Percentiles rank a stretch among this genome's conserved stretches.
phyloP scores from a whole-genome alignment of 2,888 invertebrate genomes.

The Protonemura montana region DNA sequence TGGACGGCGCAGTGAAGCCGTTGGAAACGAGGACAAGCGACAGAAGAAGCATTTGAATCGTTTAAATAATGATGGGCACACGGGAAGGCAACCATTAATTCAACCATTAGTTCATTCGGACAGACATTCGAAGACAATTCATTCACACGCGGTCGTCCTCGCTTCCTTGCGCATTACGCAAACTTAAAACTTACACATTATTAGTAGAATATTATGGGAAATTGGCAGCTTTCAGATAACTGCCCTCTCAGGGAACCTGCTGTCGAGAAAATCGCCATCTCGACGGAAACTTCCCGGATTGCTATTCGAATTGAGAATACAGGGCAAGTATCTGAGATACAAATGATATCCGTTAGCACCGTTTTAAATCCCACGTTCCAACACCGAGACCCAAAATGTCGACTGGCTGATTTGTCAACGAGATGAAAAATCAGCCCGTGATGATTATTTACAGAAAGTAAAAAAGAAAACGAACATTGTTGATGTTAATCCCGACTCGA shows the following conservation, averaged over 20 bases:
- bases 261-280: background rate
- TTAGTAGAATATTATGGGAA: slow-evolving; percentile 1
- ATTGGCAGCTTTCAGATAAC: slow-evolving; percentile 31
- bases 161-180: slow-evolving; percentile 23
- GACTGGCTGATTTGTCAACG: slow-evolving; percentile 26
- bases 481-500: background rate
- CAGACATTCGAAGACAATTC: slow-evolving; percentile 40
- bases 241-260: background rate
- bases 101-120: slow-evolving; percentile 32
- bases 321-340: slow-evolving; percentile 34
- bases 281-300: background rate
- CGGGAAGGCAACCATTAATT: background rate
- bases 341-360: slow-evolving; percentile 43
- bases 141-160: slow-evolving; percentile 46
- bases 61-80: slow-evolving; percentile 32
- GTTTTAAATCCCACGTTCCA: slow-evolving; percentile 40
- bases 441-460: slow-evolving; percentile 21
- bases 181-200: slow-evolving; percentile 25
- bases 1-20: background rate
- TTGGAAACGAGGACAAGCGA: slow-evolving; percentile 38
- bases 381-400: slow-evolving; percentile 42
- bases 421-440: slow-evolving; percentile 28
- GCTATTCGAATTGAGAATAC: slow-evolving; percentile 13
- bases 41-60: slow-evolving; percentile 14
- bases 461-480: slow-evolving; percentile 28